These are phyloP conservation scores for Enteromius argenteus DNA, from an alignment of 2,797 vertebrate species.

Conservation along the genomic window DNA sequence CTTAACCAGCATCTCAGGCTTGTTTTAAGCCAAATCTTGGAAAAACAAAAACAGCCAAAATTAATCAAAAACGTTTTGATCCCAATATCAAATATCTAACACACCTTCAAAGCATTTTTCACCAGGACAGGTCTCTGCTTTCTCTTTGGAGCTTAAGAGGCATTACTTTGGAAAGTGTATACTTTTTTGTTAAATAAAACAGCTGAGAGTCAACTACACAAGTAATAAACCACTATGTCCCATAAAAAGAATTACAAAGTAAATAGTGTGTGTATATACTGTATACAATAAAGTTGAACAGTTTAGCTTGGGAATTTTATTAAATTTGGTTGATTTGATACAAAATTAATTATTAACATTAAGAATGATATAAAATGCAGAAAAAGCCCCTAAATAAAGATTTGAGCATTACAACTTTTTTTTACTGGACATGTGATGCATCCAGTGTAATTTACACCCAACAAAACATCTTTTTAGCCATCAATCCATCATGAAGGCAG, in stretches of 20 bases:
- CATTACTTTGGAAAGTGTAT: conserved; percentile 52
- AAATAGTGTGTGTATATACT: too few relatives aligned
- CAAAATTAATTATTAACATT: too few relatives aligned
- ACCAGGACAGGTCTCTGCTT: conserved; percentile 63
- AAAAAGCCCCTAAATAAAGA: neutral
- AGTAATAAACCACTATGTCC: neutral
- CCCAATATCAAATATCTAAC: conserved; percentile 66
- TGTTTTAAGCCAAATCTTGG: conserved; percentile 62
- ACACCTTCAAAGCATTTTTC: conserved; percentile 74
- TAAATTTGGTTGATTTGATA: too few relatives aligned
- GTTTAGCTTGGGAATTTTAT: too few relatives aligned
- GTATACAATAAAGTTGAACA: too few relatives aligned
- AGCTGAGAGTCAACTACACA: neutral
- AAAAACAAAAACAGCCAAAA: conserved; percentile 61
- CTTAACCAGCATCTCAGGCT: conserved; percentile 48
- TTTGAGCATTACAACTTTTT: neutral
- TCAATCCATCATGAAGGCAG: conserved; percentile 57
- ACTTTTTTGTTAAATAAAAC: neutral
- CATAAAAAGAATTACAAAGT: neutral
- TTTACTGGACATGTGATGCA: neutral
- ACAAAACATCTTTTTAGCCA: conserved; percentile 52
- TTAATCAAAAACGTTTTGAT: conserved; percentile 57
- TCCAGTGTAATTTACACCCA: conserved; percentile 47
- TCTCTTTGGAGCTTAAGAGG: conserved; percentile 67
- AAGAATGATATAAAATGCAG: too few relatives aligned